phyloP scores from a whole-genome alignment of 2,797 vertebrate genomes.

The Enteromius afrohamiltoni region DNA sequence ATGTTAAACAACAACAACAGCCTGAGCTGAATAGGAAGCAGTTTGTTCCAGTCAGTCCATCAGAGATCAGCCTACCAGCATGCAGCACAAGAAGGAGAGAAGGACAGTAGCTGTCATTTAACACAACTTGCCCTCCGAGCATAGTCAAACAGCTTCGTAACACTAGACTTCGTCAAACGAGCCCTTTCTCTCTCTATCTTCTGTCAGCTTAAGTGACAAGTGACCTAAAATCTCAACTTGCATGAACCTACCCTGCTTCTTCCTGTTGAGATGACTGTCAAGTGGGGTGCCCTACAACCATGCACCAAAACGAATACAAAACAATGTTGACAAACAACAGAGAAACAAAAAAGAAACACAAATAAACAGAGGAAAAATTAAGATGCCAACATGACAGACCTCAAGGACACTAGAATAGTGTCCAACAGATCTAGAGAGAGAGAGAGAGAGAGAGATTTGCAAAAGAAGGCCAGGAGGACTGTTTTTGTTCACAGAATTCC shows the following conservation, averaged over 20 bases:
- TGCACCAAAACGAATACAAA: constrained; percentile 48
- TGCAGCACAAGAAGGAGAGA: constrained; percentile 21
- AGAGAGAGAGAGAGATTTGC: background rate
- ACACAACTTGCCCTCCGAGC: constrained; percentile 63
- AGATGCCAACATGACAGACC: constrained; percentile 57
- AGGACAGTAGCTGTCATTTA: constrained; percentile 66
- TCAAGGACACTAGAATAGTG: constrained; percentile 45
- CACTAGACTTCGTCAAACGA: background rate
- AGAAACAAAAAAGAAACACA: background rate
- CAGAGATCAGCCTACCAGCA: constrained; percentile 32
- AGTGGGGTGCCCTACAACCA: constrained; percentile 42
- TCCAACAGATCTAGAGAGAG: background rate
- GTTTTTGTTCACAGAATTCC: constrained; percentile 26
- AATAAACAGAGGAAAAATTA: background rate
- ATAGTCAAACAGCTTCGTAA: constrained; percentile 57
- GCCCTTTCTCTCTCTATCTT: constrained; percentile 53
- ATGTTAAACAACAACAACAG: background rate
- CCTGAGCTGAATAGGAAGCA: constrained; percentile 19
- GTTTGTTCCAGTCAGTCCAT: constrained; percentile 9
- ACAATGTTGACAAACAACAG: constrained; percentile 41
- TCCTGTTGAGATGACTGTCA: constrained; percentile 70
- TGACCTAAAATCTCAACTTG: constrained; percentile 75
- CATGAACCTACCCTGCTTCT: constrained; percentile 63
- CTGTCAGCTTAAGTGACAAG: constrained; percentile 72
- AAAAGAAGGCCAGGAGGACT: constrained; percentile 8